Conservation (phyloP, 2,888 invertebrate genomes). For the Epicampocera succincta region DNA sequence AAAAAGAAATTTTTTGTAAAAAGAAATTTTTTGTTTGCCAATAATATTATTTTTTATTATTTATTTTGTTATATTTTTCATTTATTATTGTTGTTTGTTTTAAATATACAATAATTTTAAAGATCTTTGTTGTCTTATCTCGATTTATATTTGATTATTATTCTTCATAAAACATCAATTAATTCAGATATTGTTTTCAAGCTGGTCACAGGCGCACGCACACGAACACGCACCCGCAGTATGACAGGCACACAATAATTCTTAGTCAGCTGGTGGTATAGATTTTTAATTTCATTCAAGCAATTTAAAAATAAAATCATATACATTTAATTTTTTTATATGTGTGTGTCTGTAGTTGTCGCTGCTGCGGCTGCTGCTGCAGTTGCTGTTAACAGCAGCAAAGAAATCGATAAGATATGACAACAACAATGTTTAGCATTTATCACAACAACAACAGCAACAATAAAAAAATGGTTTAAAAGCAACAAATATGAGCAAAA, state of each 20-base stretch:
- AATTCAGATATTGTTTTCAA: no score
- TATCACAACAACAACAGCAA: conserved; percentile 10
- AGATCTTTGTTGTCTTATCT: no score
- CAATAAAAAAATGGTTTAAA: conserved; percentile 16
- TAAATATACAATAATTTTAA: no score
- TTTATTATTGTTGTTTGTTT: no score
- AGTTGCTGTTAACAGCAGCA: conserved; percentile 2
- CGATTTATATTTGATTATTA: no score
- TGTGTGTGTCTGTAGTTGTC: neutral
- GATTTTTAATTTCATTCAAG: conserved; percentile 13
- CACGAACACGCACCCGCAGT: neutral
- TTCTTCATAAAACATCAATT: no score
- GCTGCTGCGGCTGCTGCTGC: neutral
- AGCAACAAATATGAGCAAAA: neutral
- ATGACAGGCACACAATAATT: neutral
- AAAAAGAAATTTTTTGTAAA: no score
- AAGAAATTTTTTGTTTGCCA: no score
- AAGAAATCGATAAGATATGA: conserved; percentile 64
- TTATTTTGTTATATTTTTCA: no score
- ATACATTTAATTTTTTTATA: conserved; percentile 36
- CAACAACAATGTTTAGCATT: conserved; percentile 7
- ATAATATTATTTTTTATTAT: no score
- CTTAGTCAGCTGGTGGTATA: conserved; percentile 39
- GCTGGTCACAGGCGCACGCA: neutral
- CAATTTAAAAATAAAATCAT: conserved; percentile 20